Conservation (phyloP, 2,797 vertebrate genomes). For the Smutsia temminckii region DNA sequence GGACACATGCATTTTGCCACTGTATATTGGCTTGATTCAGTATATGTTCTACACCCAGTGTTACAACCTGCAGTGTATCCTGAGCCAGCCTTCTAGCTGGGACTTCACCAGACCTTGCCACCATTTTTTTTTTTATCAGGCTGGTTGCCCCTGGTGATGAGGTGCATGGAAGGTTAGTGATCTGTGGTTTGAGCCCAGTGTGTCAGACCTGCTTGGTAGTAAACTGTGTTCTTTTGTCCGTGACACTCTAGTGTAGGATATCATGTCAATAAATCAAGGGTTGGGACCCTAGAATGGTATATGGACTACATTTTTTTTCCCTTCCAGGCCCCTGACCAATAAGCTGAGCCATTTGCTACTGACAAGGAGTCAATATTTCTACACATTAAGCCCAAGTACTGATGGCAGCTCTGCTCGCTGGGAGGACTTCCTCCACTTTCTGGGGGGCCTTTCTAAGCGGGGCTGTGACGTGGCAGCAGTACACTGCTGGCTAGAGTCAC, state of each 20-base stretch:
- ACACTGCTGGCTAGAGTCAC: neutral
- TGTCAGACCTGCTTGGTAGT: neutral
- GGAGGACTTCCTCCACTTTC: neutral
- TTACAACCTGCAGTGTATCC: neutral
- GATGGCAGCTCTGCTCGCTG: neutral
- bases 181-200: neutral
- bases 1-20: neutral
- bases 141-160: neutral
- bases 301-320: neutral
- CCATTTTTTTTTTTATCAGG: neutral
- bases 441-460: neutral
- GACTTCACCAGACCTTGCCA: neutral
- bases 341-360: neutral
- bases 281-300: neutral
- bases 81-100: neutral
- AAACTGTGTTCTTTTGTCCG: neutral
- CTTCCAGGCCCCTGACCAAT: neutral
- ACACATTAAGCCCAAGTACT: neutral
- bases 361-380: neutral
- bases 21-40: neutral
- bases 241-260: neutral
- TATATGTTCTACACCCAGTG: too few relatives aligned
- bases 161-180: too few relatives aligned
- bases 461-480: neutral
- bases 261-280: neutral